phyloP scores from a whole-genome alignment of 1,140 invertebrate species.

The Dufourea novaeangliae region DNA sequence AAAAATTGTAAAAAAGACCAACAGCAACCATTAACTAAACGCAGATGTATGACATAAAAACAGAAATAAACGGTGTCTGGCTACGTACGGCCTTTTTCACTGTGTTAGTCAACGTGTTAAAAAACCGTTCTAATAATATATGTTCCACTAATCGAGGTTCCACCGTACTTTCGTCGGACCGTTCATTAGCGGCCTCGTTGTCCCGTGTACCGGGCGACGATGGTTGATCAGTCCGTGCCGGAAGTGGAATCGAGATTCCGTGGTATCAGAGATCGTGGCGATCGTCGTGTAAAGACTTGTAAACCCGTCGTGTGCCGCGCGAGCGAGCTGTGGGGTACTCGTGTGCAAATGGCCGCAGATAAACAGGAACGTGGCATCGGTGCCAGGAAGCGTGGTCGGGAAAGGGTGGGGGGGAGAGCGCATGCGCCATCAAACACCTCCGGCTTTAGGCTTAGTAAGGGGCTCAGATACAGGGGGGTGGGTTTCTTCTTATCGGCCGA shows the following conservation, averaged over 20 bases:
- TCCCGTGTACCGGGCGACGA: not conserved
- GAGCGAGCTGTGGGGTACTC: not conserved
- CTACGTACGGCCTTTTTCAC: no score
- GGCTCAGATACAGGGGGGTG: conserved; percentile 17
- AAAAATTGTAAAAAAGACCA: no score
- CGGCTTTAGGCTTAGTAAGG: not conserved
- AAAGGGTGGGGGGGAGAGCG: not conserved
- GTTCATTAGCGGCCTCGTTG: not conserved
- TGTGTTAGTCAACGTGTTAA: no score
- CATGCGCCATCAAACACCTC: conserved; percentile 8
- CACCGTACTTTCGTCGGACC: no score
- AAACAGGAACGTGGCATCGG: conserved; percentile 20
- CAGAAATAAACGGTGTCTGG: no score
- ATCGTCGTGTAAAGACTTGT: conserved; percentile 56
- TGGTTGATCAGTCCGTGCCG: conserved; percentile 9
- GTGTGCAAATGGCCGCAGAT: conserved; percentile 11
- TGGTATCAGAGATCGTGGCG: conserved; percentile 27
- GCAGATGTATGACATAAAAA: no score
- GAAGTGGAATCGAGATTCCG: conserved; percentile 43
- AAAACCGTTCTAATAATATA: no score
- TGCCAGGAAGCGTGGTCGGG: not conserved
- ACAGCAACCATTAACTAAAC: no score
- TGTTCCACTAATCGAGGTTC: no score
- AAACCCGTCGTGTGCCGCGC: conserved; percentile 40
- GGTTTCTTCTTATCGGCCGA: conserved; percentile 73